A percentile compares a stretch with the other conserved stretches of the same genome.
Conservation (phyloP, 2,888 invertebrate genomes). For the Rapana venosa region DNA sequence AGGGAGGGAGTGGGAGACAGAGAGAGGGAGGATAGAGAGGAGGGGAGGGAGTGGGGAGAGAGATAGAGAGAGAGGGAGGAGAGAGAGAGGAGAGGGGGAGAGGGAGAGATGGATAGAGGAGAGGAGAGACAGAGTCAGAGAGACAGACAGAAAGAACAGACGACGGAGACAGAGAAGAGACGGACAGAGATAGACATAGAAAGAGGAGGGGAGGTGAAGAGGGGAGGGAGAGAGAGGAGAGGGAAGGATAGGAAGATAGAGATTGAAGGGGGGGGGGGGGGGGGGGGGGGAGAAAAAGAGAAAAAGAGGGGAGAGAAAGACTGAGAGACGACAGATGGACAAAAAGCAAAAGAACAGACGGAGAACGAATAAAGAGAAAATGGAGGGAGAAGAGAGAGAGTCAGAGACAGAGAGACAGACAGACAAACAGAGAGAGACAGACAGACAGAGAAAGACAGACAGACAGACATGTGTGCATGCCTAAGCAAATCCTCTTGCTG, state of each 20-base stretch:
- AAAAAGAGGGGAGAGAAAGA: no score
- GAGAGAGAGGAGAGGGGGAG: no score
- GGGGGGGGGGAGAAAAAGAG: no score
- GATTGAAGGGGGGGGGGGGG: no score
- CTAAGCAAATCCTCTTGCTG: no score
- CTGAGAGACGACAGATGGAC: not conserved
- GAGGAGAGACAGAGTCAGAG: no score
- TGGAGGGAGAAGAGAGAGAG: not conserved
- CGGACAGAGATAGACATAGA: not conserved
- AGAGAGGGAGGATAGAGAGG: no score
- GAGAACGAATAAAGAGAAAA: not conserved
- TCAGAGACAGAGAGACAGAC: not conserved
- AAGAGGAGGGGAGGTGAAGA: no score
- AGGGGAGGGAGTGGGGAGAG: not conserved
- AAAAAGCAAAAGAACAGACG: not conserved
- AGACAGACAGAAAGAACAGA: not conserved
- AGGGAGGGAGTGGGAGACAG: no score
- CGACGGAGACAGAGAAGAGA: not conserved
- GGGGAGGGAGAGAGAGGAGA: not conserved
- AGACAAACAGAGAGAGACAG: not conserved
- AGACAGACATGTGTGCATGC: not conserved
- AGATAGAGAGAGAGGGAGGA: not conserved
- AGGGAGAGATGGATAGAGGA: no score
- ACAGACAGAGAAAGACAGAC: constrained; percentile 31
- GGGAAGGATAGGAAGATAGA: not conserved